These are phyloP conservation scores for Nasonia longicornis DNA, from an alignment of 1,140 invertebrate species.

Conservation along the genomic window DNA sequence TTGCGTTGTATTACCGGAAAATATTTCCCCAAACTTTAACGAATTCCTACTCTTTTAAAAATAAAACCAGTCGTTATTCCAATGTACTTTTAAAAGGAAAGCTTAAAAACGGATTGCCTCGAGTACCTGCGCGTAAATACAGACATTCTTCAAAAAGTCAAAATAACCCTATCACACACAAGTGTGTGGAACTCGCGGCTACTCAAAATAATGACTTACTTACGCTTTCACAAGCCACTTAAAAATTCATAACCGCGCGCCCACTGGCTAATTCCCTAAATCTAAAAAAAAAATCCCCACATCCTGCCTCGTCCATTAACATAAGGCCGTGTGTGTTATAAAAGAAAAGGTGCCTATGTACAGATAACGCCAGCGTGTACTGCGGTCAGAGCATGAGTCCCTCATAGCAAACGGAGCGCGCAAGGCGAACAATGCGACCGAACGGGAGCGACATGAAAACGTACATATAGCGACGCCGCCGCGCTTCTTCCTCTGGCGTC, in stretches of 20 bases:
- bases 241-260: neutral
- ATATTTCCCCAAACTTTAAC: no score
- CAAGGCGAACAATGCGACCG: neutral
- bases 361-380: neutral
- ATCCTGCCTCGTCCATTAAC: neutral
- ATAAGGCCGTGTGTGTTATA: neutral
- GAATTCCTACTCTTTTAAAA: no score
- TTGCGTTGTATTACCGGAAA: no score
- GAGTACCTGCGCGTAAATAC: no score
- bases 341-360: neutral
- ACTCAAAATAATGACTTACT: neutral
- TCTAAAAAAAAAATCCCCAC: neutral
- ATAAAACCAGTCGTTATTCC: no score
- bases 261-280: neutral
- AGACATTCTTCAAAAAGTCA: no score
- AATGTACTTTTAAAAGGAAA: neutral
- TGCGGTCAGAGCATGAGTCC: constrained; percentile 46
- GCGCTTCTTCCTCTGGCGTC: neutral
- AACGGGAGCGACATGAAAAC: constrained; percentile 14
- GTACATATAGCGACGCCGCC: neutral
- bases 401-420: constrained; percentile 59
- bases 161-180: no score
- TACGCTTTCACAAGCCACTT: neutral
- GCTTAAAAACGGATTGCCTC: neutral
- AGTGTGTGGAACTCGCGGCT: neutral